These are phyloP conservation scores for Pontoporia blainvillei DNA, from an alignment of 2,113 vertebrate genomes.

Conservation along the genomic window DNA sequence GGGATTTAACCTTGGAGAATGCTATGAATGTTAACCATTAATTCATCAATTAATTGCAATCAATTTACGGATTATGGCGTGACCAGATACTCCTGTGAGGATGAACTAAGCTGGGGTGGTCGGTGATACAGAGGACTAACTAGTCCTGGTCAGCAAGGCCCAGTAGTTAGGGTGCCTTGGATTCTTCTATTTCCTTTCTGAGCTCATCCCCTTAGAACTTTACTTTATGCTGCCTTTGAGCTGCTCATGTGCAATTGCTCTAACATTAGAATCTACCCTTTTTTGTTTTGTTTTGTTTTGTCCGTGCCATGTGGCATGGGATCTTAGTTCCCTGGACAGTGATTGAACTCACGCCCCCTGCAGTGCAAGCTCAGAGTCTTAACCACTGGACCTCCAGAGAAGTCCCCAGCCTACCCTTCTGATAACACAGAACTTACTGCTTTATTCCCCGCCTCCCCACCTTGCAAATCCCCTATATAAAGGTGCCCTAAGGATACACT, in stretches of 20 bases:
- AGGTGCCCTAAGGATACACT: fast-evolving
- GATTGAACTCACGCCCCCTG: fast-evolving
- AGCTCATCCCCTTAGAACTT: fast-evolving
- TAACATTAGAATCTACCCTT: fast-evolving
- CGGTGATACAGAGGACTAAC: background rate
- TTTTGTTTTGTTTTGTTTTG: too few relatives aligned
- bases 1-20: background rate
- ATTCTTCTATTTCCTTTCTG: fast-evolving
- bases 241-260: fast-evolving
- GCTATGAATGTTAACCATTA: too few relatives aligned
- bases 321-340: too few relatives aligned
- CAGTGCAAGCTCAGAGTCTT: too few relatives aligned
- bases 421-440: fast-evolving
- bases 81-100: background rate
- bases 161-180: fast-evolving
- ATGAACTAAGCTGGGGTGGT: fast-evolving
- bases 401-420: too few relatives aligned
- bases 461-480: background rate
- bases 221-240: background rate
- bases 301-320: too few relatives aligned
- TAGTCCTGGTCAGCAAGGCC: fast-evolving
- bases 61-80: background rate
- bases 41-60: background rate
- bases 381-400: too few relatives aligned
- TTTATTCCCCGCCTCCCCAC: fast-evolving